Evolutionary conservation across 2,113 vertebrate genomes (phyloP).

Genomic region (Aphyosemion australe): DNA sequence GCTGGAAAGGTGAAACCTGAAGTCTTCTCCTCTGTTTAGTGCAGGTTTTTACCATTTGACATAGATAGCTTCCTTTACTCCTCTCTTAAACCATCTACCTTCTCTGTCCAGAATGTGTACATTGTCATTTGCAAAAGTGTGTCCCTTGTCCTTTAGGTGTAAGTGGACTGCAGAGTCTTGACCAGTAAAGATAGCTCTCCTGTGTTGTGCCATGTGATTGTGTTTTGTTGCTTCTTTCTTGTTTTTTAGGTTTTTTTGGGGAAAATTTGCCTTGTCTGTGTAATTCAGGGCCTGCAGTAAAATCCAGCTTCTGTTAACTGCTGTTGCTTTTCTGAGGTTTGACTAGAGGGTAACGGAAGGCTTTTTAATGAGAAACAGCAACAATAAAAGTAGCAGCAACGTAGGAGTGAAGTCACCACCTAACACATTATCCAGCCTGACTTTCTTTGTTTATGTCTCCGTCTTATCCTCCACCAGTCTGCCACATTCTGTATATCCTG

Average conservation of each 20-base stretch:
- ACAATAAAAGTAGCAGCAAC: slow-evolving; percentile 7
- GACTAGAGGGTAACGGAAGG: not conserved
- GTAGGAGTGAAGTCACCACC: not conserved
- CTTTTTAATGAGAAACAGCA: slow-evolving; percentile 2
- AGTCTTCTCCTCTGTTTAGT: too few species aligned
- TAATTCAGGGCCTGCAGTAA: not conserved
- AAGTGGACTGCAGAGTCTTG: too few species aligned
- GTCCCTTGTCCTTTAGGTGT: too few species aligned
- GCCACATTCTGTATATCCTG: not conserved
- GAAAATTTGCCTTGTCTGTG: not conserved
- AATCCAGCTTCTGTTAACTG: not conserved
- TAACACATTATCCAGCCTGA: not conserved
- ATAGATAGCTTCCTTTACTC: too few species aligned
- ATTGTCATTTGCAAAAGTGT: too few species aligned
- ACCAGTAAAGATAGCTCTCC: too few species aligned
- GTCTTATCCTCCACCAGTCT: not conserved
- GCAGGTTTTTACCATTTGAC: too few species aligned
- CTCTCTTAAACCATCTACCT: too few species aligned
- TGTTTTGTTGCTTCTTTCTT: not conserved
- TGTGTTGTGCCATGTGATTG: too few species aligned
- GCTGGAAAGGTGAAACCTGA: too few species aligned
- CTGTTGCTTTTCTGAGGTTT: not conserved
- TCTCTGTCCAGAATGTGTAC: too few species aligned
- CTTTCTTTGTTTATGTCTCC: not conserved
- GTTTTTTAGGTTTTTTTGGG: not conserved